A percentile compares a stretch with the other conserved stretches of the same genome.
Conservation (phyloP, 2,888 invertebrate species). For the Tethea ocularis region DNA sequence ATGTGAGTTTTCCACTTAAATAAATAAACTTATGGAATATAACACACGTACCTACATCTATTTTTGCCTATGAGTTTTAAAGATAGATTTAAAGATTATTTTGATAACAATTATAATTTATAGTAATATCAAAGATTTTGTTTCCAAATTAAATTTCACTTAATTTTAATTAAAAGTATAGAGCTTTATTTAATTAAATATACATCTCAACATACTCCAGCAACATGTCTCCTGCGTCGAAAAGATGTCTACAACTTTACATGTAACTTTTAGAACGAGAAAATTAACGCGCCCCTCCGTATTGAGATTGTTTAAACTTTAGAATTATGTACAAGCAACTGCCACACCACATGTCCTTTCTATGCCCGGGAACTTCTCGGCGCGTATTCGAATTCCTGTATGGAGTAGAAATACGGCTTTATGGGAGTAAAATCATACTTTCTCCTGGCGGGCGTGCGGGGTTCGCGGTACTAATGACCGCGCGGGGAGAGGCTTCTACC, state of each 20-base stretch:
- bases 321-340: conserved; percentile 77
- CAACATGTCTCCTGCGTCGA: conserved; percentile 5
- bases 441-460: conserved; percentile 75
- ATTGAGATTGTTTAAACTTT: conserved; percentile 79
- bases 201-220: background rate
- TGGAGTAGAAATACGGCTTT: conserved; percentile 84
- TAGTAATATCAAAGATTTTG: background rate
- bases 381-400: conserved; percentile 82
- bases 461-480: conserved; percentile 80
- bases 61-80: background rate
- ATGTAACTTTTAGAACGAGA: conserved; percentile 30
- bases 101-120: too few relatives aligned
- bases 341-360: conserved; percentile 76
- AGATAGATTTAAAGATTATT: background rate
- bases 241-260: background rate
- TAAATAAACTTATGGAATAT: conserved; percentile 42
- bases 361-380: conserved; percentile 73
- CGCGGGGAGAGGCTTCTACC: conserved; percentile 75
- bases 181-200: background rate
- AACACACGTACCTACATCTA: background rate
- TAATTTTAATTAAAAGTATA: background rate
- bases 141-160: background rate
- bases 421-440: conserved; percentile 84
- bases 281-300: conserved; percentile 68
- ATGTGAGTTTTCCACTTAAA: conserved; percentile 72